phyloP scores from a whole-genome alignment of 2,113 vertebrate genomes.

The Bufo bufo region DNA sequence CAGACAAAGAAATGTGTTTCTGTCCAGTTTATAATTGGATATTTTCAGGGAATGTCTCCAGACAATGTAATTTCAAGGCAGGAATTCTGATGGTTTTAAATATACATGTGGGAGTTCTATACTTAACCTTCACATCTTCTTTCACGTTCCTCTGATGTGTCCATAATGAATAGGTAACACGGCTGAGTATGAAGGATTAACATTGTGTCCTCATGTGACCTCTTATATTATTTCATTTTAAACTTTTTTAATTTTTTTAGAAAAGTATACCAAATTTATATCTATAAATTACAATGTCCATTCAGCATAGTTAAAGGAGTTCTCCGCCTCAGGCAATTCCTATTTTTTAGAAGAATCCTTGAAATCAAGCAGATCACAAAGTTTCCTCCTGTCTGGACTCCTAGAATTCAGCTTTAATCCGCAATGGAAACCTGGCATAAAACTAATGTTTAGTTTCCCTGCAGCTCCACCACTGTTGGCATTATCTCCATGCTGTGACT shows the following conservation, averaged over 20 bases:
- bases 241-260: background rate
- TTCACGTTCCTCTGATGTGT: background rate
- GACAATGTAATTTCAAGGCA: constrained; percentile 10
- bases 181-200: background rate
- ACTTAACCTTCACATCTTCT: constrained; percentile 22
- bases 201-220: constrained; percentile 4
- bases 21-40: constrained; percentile 16
- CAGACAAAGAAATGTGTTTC: background rate
- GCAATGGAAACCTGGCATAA: no score
- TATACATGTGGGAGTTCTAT: constrained; percentile 11
- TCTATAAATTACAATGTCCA: background rate
- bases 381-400: no score
- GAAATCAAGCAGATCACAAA: no score
- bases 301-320: no score
- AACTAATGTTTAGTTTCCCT: no score
- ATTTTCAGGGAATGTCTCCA: constrained; percentile 18
- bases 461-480: no score
- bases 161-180: constrained; percentile 23
- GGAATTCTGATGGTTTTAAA: background rate
- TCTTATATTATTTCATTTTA: background rate
- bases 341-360: no score
- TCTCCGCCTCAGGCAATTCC: no score
- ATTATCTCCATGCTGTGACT: no score
- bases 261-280: background rate
- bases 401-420: no score